These are phyloP conservation scores for Podarcis raffonei DNA, from an alignment of 2,113 vertebrate species.

Conservation along the genomic window DNA sequence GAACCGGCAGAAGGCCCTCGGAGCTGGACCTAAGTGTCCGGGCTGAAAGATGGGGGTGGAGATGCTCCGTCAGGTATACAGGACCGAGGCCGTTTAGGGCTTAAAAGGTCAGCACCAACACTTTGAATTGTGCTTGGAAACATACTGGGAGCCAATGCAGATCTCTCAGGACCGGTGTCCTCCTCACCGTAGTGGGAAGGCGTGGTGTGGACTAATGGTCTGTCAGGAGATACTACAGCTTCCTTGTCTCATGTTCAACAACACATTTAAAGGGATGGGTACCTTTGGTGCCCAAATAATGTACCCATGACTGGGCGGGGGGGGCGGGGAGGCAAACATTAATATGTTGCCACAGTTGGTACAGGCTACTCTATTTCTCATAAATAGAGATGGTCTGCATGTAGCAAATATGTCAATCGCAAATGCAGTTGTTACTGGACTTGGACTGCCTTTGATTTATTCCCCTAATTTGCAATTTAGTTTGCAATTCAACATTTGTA, in stretches of 20 bases:
- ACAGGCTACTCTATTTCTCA: background rate
- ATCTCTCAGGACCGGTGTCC: background rate
- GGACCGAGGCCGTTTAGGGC: too few species aligned
- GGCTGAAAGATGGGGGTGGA: too few species aligned
- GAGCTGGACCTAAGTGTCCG: too few species aligned
- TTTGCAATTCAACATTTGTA: background rate
- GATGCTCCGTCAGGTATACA: too few species aligned
- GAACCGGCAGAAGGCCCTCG: too few species aligned
- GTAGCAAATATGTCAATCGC: background rate
- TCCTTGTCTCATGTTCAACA: background rate
- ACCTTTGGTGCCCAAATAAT: background rate
- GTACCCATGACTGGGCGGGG: background rate
- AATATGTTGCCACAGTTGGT: background rate
- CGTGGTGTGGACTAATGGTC: too few species aligned
- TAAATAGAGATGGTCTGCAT: background rate
- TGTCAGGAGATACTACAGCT: background rate
- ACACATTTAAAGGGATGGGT: background rate
- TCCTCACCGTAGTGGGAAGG: background rate
- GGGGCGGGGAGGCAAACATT: accelerated
- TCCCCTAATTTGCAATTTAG: background rate
- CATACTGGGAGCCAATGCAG: too few species aligned
- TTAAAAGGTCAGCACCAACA: too few species aligned
- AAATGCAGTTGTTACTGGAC: background rate
- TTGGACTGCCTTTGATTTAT: background rate
- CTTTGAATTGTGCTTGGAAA: too few species aligned